phyloP scores from a whole-genome alignment of 2,113 vertebrate genomes.

The Paramormyrops kingsleyae region DNA sequence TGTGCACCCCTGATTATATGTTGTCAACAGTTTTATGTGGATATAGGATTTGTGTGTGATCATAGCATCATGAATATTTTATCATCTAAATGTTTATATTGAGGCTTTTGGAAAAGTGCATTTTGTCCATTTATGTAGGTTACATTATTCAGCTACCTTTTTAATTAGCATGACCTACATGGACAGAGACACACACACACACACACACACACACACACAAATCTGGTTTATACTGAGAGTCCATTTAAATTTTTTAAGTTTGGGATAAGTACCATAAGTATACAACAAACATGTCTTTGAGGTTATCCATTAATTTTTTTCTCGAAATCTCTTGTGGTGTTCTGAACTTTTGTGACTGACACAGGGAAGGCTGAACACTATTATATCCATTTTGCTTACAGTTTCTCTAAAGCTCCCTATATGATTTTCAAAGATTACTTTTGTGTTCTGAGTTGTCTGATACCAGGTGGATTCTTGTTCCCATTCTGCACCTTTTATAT shows the following conservation, averaged over 20 bases:
- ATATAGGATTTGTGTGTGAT: background rate
- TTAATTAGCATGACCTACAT: background rate
- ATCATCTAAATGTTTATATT: background rate
- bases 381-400: background rate
- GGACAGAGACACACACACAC: background rate
- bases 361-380: background rate
- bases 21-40: background rate
- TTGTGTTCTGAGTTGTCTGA: background rate
- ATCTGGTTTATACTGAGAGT: background rate
- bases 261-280: background rate
- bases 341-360: background rate
- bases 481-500: slow-evolving; percentile 19
- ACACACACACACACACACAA: too few relatives aligned
- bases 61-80: background rate
- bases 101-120: background rate
- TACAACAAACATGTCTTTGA: background rate
- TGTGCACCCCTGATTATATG: background rate
- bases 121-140: background rate
- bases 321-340: background rate
- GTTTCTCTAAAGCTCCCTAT: background rate
- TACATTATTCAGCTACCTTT: background rate
- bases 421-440: background rate
- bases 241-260: background rate
- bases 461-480: background rate
- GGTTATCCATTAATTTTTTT: background rate